A percentile compares a stretch with the other conserved stretches of the same genome.
phyloP scores from a whole-genome alignment of 2,113 vertebrate genomes.

The Melanocharis versteri region DNA sequence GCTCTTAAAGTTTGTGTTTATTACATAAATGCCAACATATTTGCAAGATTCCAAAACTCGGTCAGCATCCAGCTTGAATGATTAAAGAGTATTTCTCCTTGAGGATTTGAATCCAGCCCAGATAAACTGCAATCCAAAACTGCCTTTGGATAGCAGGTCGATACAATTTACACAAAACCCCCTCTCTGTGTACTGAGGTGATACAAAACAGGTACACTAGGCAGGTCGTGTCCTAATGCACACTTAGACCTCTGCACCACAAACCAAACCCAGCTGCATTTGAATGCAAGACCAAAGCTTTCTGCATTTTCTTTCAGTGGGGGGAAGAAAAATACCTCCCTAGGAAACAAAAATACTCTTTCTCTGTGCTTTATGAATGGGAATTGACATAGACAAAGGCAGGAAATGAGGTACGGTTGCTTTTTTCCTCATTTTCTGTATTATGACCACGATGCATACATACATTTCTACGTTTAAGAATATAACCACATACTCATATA shows the following conservation, averaged over 20 bases:
- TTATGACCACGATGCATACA: not conserved
- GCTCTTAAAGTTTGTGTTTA: conserved; percentile 29
- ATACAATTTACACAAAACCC: not conserved
- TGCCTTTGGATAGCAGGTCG: not conserved
- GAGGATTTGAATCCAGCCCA: conserved; percentile 6
- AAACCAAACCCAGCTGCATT: conserved; percentile 21
- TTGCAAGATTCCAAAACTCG: conserved; percentile 12
- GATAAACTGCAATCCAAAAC: conserved; percentile 1
- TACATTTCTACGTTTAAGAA: not conserved
- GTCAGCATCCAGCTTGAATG: not conserved
- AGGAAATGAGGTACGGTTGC: conserved; percentile 24
- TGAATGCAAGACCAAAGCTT: not conserved
- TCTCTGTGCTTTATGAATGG: conserved; percentile 15
- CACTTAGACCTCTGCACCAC: not conserved
- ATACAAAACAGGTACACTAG: conserved; percentile 18
- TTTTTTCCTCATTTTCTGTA: not conserved
- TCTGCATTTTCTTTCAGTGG: not conserved
- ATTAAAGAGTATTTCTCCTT: not conserved
- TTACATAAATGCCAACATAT: conserved; percentile 21
- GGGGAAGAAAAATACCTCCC: not conserved
- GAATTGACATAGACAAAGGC: conserved; percentile 1
- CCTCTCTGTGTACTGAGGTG: not conserved
- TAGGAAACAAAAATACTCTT: not conserved
- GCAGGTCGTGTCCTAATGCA: not conserved
- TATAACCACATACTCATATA: not conserved